Evolutionary conservation across 2,113 vertebrate genomes (phyloP).

Genomic region (Perca fluviatilis): DNA sequence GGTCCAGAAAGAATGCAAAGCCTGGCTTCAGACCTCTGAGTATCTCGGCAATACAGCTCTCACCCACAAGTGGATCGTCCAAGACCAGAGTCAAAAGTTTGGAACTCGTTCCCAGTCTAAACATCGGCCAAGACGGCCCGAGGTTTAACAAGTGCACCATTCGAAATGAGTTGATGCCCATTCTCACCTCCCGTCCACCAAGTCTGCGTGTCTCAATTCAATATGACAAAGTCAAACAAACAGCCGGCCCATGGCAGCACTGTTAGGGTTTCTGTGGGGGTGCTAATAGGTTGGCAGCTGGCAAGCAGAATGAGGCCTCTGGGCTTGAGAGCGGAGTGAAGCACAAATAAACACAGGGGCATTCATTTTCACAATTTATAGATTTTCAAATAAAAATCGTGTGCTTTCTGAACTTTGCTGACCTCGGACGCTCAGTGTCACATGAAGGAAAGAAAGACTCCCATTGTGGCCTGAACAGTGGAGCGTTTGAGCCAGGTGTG

Average conservation of each 20-base stretch:
- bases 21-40: constrained; percentile 46
- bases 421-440: constrained; percentile 68
- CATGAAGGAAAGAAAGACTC: constrained; percentile 68
- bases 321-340: constrained; percentile 48
- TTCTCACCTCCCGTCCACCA: constrained; percentile 52
- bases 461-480: constrained; percentile 66
- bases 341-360: constrained; percentile 80
- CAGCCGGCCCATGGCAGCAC: constrained; percentile 44
- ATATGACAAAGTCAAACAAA: constrained; percentile 80
- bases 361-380: constrained; percentile 81
- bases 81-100: constrained; percentile 49
- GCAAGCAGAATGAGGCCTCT: constrained; percentile 60
- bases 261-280: constrained; percentile 62
- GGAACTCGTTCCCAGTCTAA: constrained; percentile 67
- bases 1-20: constrained; percentile 68
- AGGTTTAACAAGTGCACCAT: constrained; percentile 73
- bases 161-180: constrained; percentile 51
- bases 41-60: constrained; percentile 47
- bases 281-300: constrained; percentile 74
- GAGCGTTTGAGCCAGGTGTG: constrained; percentile 68
- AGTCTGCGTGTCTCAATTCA: constrained; percentile 64
- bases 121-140: constrained; percentile 57
- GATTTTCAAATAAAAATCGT: constrained; percentile 79
- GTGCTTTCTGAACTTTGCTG: constrained; percentile 76
- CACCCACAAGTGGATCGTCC: constrained; percentile 46